Evolutionary conservation across 1,140 invertebrate species (phyloP).

Genomic region (Euglossa dilemma): DNA sequence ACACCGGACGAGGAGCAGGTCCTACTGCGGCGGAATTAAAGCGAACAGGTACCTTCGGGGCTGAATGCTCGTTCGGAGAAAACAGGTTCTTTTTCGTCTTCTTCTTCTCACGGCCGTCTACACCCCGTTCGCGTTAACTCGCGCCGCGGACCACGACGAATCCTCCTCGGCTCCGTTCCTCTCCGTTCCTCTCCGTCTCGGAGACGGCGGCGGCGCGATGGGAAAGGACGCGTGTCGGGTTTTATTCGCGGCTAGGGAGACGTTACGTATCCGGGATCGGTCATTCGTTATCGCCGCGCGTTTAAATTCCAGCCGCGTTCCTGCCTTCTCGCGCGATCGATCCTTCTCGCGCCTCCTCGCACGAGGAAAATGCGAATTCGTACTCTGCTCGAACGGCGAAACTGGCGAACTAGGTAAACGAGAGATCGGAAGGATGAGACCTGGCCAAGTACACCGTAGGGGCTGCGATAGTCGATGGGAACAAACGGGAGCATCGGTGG

Average conservation of each 20-base stretch:
- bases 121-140: conserved; percentile 65
- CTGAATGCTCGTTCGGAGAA: conserved; percentile 70
- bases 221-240: background rate
- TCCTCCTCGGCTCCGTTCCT: too few species aligned
- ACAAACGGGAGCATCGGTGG: too few species aligned
- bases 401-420: too few species aligned
- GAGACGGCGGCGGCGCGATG: background rate
- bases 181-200: too few species aligned
- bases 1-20: conserved; percentile 60
- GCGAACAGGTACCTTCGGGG: conserved; percentile 74
- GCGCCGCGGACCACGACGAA: background rate
- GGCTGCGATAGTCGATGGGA: too few species aligned
- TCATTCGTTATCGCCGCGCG: background rate
- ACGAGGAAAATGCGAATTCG: too few species aligned
- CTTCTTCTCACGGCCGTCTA: conserved; percentile 64
- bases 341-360: background rate
- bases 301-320: conserved; percentile 6
- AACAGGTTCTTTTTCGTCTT: conserved; percentile 76
- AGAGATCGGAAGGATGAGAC: too few species aligned
- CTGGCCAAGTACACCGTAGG: too few species aligned
- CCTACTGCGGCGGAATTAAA: conserved; percentile 77
- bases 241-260: conserved; percentile 21
- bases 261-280: background rate
- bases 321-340: background rate
- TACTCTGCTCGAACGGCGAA: too few species aligned